Base-by-base conservation (phyloP, 2,797 vertebrate species). In the Pseudochirops cupreus region DNA sequence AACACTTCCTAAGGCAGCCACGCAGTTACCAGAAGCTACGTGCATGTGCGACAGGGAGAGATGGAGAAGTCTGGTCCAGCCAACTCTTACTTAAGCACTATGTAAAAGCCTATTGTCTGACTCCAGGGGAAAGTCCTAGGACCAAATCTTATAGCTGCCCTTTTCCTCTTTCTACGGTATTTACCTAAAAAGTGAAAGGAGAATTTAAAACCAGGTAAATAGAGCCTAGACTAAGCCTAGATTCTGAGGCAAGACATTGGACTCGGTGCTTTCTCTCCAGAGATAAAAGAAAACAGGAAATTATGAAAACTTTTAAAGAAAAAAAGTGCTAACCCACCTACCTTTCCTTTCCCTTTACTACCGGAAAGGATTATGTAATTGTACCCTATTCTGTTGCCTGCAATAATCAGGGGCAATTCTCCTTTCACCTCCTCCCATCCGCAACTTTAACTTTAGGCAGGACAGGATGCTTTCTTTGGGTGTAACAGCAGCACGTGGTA, bases 331-430 rank as follows among this genome's bases (percentile, higher is more conserved):
- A 46, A 39, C 67, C 52, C 26, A 29, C 58, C 62, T 50, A 52
- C 33, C 82, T 56, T 33, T 82, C 92, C 91, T 92, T 92, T 54
- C 21, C 24, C 54, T 5, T 0, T 91, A 52, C 46, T 87, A 91
- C 0, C 31, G n/a, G 39, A 87, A 55, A 39, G 3, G 58, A 57
- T 98, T 97, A 94, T 21, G 24, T 93, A 97, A 98, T 13, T 33
- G 53, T 26, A 74, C 39, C 39, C 74, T 87, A 24, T 56, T 56
- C n/a, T 0, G n/a, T 33, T 24, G 54, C 54, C 90, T 4, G 90
- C 31, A 54, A 39, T 62, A 91, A 58, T 50, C 3, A 54, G 14
- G 1, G 92, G 29, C 18, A 56, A 57, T 24, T 33, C 5, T 5
- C 21, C 39, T 29, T 59, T 29, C 89, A 46, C 53, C 89, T 16